Evolutionary conservation across 2,888 invertebrate species (phyloP).

Genomic region (Esperia sulphurella): DNA sequence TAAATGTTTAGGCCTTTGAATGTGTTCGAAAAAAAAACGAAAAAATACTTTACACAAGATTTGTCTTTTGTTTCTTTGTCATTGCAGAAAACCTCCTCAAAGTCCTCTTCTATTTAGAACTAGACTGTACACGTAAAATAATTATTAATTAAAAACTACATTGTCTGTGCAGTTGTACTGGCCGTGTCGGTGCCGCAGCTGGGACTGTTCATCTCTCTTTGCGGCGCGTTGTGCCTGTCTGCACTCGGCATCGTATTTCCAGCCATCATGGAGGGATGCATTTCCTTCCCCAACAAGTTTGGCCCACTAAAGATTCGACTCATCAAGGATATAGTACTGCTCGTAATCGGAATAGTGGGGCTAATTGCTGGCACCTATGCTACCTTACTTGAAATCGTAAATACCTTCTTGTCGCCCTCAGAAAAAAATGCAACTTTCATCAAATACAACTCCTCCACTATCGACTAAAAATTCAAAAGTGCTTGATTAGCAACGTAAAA

Average conservation of each 20-base stretch:
- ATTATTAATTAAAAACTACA: too few species aligned
- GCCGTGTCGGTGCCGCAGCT: constrained; percentile 89
- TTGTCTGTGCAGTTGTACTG: constrained; percentile 80
- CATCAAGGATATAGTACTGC: constrained; percentile 75
- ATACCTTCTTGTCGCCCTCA: neutral
- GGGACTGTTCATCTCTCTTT: constrained; percentile 87
- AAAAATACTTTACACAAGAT: too few species aligned
- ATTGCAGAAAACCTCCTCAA: too few species aligned
- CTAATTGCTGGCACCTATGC: constrained; percentile 84
- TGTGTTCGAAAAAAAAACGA: too few species aligned
- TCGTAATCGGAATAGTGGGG: constrained; percentile 81
- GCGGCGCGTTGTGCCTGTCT: constrained; percentile 93
- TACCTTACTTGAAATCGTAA: constrained; percentile 79
- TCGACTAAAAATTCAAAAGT: too few species aligned
- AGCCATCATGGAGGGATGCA: constrained; percentile 71
- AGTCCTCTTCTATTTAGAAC: too few species aligned
- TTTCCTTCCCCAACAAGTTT: constrained; percentile 79
- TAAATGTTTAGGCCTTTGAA: too few species aligned
- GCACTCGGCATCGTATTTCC: constrained; percentile 94
- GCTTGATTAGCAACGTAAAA: too few species aligned
- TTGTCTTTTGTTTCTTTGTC: too few species aligned
- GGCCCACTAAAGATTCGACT: constrained; percentile 46
- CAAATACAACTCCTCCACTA: too few species aligned
- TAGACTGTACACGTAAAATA: too few species aligned
- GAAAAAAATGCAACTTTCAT: too few species aligned